Base-by-base conservation (phyloP, 2,113 vertebrate genomes). In the Pseudorasbora parva region DNA sequence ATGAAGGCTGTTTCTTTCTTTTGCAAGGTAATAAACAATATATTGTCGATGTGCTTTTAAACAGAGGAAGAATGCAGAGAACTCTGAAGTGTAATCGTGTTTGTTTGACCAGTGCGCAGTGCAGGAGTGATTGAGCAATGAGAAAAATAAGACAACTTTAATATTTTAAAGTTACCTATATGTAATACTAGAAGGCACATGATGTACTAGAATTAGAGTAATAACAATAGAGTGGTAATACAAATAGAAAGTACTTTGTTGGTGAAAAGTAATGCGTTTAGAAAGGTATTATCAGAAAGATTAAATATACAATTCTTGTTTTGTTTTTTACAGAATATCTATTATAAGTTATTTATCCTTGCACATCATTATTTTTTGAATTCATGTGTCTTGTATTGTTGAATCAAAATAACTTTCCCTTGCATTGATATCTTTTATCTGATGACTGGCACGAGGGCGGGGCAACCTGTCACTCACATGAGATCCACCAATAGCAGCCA, bases 11-110 rank as follows among this genome's bases (percentile, higher is more conserved):
- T 56, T 23, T 37, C 33, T 74, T 68, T 56, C n/a, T n/a, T 68
- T n/a, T 49, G 21, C 21, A n/a, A 87, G 83, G 83, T 87, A 87
- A 85, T 30, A 27, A 8, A 2, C 15, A 4, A 27, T 27, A 15
- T 23, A 15, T 45, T 19, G 21, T 25, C 11, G 12, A 17, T 3
- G 5, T 15, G 3, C 23, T 57, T 6, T 47, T 23, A 41, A 19
- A 62, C 27, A 5, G 27, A 75, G 60, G 4, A 43, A 9, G 51
- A 43, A 77, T 23, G 21, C 30, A 9, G 51, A 8, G 51, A 15
- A 57, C 5, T 54, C 12, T 9, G 2, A 56, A 15, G 7, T 41
- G 21, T 25, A 17, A 45, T 60, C 56, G n/a, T 25, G 37, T 77
- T 45, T 45, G 56, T 23, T 43, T 25, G 56, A 37, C n/a, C 37